These are phyloP conservation scores for Eurypyga helias DNA, from an alignment of 2,113 vertebrate species.

Conservation along the genomic window DNA sequence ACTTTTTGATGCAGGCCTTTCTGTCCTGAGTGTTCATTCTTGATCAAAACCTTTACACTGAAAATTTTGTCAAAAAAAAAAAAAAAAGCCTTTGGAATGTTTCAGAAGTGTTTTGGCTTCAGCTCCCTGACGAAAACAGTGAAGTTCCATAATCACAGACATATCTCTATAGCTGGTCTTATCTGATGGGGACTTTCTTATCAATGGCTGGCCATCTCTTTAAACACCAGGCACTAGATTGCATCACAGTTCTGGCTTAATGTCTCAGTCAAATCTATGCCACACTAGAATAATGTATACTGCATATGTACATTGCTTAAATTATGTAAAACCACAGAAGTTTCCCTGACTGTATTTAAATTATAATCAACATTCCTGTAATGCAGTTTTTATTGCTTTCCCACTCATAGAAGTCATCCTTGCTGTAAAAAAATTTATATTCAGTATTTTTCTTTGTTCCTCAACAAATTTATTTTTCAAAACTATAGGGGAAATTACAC, in stretches of 20 bases:
- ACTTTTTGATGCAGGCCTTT: neutral
- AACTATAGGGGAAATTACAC: no score
- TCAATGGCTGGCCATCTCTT: neutral
- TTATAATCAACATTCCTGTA: neutral
- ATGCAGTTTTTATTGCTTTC: no score
- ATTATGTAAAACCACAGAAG: neutral
- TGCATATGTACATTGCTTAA: neutral
- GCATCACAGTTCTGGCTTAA: neutral
- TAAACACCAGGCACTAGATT: neutral
- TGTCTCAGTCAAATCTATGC: neutral
- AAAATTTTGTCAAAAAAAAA: neutral
- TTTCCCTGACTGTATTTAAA: neutral
- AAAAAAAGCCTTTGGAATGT: neutral
- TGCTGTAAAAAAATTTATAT: no score
- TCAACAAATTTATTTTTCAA: no score
- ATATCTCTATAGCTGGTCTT: neutral
- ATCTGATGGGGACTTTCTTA: neutral
- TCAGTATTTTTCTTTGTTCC: no score
- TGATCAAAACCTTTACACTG: neutral
- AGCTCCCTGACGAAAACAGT: neutral
- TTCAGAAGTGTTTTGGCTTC: neutral
- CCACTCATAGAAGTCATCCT: no score
- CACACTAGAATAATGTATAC: neutral
- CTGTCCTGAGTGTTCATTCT: neutral
- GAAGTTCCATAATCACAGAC: neutral